Percentiles rank a stretch among this genome's conserved stretches.
Evolutionary conservation across 2,113 vertebrate genomes (phyloP).

Genomic region (Naja naja): DNA sequence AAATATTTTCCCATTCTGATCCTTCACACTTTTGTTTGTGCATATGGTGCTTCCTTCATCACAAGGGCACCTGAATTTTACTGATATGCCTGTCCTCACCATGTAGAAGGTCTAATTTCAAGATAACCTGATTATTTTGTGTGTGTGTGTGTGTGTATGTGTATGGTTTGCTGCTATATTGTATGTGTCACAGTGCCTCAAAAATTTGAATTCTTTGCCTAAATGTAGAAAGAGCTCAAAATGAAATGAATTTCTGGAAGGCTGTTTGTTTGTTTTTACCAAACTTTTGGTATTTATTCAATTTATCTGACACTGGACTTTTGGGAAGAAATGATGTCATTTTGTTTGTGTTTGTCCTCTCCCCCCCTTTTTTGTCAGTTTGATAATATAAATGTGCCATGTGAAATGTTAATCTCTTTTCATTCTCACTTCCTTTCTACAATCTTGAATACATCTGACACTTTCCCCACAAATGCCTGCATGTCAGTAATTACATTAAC

Average conservation of each 20-base stretch:
- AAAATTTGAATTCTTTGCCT: not conserved
- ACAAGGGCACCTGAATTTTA: not conserved
- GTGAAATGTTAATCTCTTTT: slow-evolving; percentile 54
- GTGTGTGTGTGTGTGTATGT: not conserved
- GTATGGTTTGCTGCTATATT: not conserved
- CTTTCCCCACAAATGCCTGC: slow-evolving; percentile 50
- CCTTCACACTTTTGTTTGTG: not conserved
- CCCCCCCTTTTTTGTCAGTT: slow-evolving; percentile 47
- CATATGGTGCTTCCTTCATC: not conserved
- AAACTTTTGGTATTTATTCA: slow-evolving; percentile 1
- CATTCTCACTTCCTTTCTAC: slow-evolving; percentile 48
- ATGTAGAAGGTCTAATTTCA: not conserved
- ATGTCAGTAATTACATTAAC: slow-evolving; percentile 72
- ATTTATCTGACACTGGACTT: slow-evolving; percentile 7
- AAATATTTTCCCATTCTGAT: not conserved
- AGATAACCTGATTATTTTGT: not conserved
- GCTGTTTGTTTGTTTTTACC: not conserved
- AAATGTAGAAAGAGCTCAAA: not conserved
- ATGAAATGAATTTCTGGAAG: slow-evolving; percentile 14
- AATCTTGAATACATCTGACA: slow-evolving; percentile 64
- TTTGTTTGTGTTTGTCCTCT: slow-evolving; percentile 23
- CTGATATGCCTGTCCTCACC: not conserved
- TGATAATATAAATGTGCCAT: slow-evolving; percentile 44
- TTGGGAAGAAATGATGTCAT: slow-evolving; percentile 31
- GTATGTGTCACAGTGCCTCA: not conserved